A percentile compares a stretch with the other conserved stretches of the same genome.
These are phyloP conservation scores for Ectemnius continuus DNA, from an alignment of 2,888 invertebrate genomes.

Conservation along the genomic window DNA sequence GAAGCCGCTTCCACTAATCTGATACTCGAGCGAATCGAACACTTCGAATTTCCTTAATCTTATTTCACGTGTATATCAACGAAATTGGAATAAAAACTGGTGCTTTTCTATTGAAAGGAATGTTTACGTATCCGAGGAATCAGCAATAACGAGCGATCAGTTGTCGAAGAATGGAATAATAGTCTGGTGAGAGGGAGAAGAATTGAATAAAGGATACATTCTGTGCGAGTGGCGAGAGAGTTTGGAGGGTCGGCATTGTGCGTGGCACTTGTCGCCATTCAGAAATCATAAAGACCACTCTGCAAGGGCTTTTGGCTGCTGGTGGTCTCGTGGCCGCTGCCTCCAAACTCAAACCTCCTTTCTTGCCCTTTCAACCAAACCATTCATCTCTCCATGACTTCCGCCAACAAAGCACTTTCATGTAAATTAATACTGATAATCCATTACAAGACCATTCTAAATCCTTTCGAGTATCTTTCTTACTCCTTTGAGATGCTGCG, in stretches of 20 bases:
- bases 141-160: neutral
- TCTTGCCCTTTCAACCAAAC: constrained; percentile 6
- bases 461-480: too few species aligned
- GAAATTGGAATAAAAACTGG: too few species aligned
- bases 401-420: neutral
- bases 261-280: constrained; percentile 51
- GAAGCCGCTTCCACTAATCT: neutral
- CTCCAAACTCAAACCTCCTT: constrained; percentile 16
- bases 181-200: constrained; percentile 17
- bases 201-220: constrained; percentile 13
- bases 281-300: constrained; percentile 39
- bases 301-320: constrained; percentile 2
- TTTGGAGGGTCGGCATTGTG: constrained; percentile 33
- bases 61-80: too few species aligned
- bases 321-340: constrained; percentile 25
- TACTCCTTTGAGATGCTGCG: too few species aligned
- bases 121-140: neutral
- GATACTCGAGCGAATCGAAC: neutral
- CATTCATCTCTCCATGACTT: neutral
- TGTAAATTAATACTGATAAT: too few species aligned
- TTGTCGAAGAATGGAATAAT: constrained; percentile 17
- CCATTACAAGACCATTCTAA: too few species aligned
- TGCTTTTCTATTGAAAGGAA: neutral
- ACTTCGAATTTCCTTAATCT: neutral
- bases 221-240: neutral